Base-by-base conservation (phyloP, 2,888 invertebrate species). In the Mythimna vitellina region DNA sequence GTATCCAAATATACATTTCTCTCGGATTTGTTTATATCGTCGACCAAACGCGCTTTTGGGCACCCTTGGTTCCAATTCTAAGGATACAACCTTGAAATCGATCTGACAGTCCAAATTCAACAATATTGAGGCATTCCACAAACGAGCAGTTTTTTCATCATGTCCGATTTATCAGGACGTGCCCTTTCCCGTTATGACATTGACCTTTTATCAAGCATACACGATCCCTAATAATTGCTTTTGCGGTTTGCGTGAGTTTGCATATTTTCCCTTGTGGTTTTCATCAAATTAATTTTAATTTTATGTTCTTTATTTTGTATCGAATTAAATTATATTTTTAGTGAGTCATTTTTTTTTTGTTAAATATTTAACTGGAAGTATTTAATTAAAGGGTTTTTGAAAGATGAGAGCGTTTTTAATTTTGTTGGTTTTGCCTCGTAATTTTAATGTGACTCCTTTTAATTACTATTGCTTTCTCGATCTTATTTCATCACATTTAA, bases 221-320 rank as follows among this genome's bases (percentile, higher is more conserved):
- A 61, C 80, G 75, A 65, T 53, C 65, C 76, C 35, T 66, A 29
- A 42, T 80, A 80, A 78, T 78, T 80, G 65, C 42, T 80, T 76
- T 68, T 63, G 51, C 58, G 65, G 58, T 70, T n/a, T 58, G 29
- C 20, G 57, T 70, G 81, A 70, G n/a, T 70, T 49, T 51, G 29
- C 70, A 51, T 20, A 63, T 76, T 63, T 61, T 65, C 54, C 1
- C 9, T 32, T 35, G 25, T 32, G 58, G 61, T 62, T 57, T 74
- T n/a, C 12, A 53, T 49, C n/a, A 53, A 61, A 74, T 64, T 32
- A 60, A 53, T 56, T 64, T 51, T 57, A 71, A 60, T 46, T 38
- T 57, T 35, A 14, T 25, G 20, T 22, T 25, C 38, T 17, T n/a
- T 77, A 14, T 17, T 77, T 14, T 20, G 42, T 69, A 56, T 57